Evolutionary conservation across 35 echinoderm and acorn worm species (phyloP).

Genomic region (Apostichopus japonicus): DNA sequence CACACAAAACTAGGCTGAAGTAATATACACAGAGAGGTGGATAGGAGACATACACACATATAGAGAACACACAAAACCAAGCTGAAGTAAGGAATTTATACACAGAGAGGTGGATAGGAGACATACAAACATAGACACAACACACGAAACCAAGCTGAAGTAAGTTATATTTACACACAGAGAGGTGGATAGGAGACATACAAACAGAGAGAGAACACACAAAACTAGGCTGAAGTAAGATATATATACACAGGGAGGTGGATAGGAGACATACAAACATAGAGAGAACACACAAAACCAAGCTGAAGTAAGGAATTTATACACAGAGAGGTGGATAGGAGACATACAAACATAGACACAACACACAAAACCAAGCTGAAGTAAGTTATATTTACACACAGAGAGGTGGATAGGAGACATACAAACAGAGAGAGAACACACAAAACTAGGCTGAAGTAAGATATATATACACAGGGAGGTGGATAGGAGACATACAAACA

Average conservation of each 20-base stretch:
- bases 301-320: too few species aligned
- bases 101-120: slow-evolving; percentile 82
- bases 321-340: slow-evolving; percentile 79
- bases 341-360: slow-evolving; percentile 87
- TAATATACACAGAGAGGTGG: slow-evolving; percentile 54
- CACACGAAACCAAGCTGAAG: background rate
- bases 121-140: slow-evolving; percentile 86
- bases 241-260: slow-evolving; percentile 48
- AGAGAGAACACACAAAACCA: slow-evolving; percentile 69
- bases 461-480: slow-evolving; percentile 45
- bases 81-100: too few species aligned
- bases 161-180: too few species aligned
- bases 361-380: slow-evolving; percentile 25
- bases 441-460: background rate
- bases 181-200: slow-evolving; percentile 93
- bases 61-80: slow-evolving; percentile 68
- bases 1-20: slow-evolving; percentile 7
- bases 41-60: slow-evolving; percentile 90
- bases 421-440: slow-evolving; percentile 80
- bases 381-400: too few species aligned
- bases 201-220: slow-evolving; percentile 79
- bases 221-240: background rate
- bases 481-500: slow-evolving; percentile 90
- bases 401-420: slow-evolving; percentile 94
- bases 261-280: slow-evolving; percentile 94